Conservation (phyloP, 2,113 vertebrate genomes). For the Chroicocephalus ridibundus region DNA sequence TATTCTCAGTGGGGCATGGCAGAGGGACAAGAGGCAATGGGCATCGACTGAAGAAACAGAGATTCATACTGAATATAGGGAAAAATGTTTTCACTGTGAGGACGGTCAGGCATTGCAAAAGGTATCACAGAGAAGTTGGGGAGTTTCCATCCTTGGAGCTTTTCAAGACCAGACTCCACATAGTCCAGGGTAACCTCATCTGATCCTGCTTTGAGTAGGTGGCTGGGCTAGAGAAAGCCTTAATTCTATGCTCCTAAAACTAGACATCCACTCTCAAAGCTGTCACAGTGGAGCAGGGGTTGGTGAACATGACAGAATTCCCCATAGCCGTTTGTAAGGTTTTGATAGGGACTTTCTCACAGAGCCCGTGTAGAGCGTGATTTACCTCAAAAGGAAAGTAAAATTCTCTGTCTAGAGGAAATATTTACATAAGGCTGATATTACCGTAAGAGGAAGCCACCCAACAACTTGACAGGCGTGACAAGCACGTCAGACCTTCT, state of each 20-base stretch:
- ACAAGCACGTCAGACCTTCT: neutral
- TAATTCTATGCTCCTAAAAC: neutral
- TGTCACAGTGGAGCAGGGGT: neutral
- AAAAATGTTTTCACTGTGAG: neutral
- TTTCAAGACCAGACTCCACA: neutral
- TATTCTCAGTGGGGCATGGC: neutral
- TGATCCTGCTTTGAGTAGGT: neutral
- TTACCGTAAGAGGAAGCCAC: neutral
- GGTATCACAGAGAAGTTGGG: neutral
- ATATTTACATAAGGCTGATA: neutral
- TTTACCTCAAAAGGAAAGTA: neutral
- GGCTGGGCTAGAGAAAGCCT: neutral
- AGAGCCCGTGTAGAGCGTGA: neutral
- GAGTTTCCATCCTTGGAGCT: neutral
- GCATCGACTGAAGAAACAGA: neutral
- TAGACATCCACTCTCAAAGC: neutral
- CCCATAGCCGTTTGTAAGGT: neutral
- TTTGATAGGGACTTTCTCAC: neutral
- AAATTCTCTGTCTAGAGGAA: neutral
- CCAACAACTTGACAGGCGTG: neutral
- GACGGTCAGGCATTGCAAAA: neutral
- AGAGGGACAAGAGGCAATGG: too few relatives aligned
- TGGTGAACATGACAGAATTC: neutral
- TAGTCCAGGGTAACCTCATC: neutral
- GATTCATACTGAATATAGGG: neutral